Evolutionary conservation across 2,888 invertebrate species (phyloP).

Genomic region (Polia nebulosa): DNA sequence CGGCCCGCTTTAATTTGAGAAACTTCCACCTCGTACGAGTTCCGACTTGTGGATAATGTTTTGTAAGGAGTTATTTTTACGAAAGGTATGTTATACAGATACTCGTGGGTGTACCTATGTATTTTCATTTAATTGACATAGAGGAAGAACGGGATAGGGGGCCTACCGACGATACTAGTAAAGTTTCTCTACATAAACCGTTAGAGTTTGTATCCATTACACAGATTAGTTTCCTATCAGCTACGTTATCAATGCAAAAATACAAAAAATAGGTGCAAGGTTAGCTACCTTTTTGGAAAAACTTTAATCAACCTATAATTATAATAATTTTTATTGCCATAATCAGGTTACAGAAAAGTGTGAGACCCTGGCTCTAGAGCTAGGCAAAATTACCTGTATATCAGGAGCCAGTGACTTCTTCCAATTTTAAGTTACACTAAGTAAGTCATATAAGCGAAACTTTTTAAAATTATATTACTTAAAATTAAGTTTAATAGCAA

Average conservation of each 20-base stretch:
- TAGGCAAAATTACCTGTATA: no score
- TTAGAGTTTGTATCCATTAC: no score
- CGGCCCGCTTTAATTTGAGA: conserved; percentile 33
- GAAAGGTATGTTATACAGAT: not conserved
- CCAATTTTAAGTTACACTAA: no score
- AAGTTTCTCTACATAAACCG: not conserved
- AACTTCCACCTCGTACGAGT: conserved; percentile 36
- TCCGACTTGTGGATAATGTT: conserved; percentile 17
- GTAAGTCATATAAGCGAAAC: no score
- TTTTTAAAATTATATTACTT: no score
- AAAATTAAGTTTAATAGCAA: no score
- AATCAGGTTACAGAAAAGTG: no score
- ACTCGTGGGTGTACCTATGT: not conserved
- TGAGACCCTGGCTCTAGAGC: no score
- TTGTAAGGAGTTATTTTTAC: conserved; percentile 16
- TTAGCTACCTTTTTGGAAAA: not conserved
- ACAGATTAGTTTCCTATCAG: not conserved
- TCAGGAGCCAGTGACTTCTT: no score
- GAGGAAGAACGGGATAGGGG: not conserved
- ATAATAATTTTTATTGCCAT: not conserved
- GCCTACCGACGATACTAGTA: not conserved
- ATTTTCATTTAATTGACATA: not conserved
- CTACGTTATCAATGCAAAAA: no score
- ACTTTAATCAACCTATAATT: not conserved
- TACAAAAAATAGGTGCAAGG: no score